These are phyloP conservation scores for Pseudolycoriella hygida DNA, from an alignment of 2,888 invertebrate genomes.

Conservation along the genomic window DNA sequence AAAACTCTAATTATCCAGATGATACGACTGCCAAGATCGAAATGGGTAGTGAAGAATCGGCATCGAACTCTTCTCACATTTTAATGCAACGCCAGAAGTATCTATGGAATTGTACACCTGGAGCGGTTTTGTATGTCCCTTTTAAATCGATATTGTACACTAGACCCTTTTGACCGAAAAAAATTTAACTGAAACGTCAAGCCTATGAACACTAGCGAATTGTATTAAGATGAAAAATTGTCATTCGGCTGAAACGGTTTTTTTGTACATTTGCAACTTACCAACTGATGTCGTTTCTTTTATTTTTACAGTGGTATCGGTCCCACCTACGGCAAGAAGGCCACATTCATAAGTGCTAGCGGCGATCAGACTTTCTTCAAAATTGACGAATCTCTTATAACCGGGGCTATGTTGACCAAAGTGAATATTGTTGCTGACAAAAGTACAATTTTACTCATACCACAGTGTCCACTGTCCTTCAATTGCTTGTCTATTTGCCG, in stretches of 20 bases:
- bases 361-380: constrained; percentile 91
- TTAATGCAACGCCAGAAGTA: constrained; percentile 25
- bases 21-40: constrained; percentile 17
- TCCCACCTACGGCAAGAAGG: constrained; percentile 67
- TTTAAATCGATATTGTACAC: not conserved
- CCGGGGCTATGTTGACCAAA: constrained; percentile 70
- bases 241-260: too few relatives aligned
- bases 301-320: constrained; percentile 43
- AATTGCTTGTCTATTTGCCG: constrained; percentile 82
- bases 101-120: constrained; percentile 28
- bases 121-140: constrained; percentile 24
- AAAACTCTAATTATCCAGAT: not conserved
- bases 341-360: constrained; percentile 88
- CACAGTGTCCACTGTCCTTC: constrained; percentile 62
- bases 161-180: too few relatives aligned
- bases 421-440: constrained; percentile 80
- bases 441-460: constrained; percentile 66
- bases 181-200: too few relatives aligned
- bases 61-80: constrained; percentile 14
- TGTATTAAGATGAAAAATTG: too few relatives aligned
- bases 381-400: constrained; percentile 83
- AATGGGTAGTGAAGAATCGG: constrained; percentile 9
- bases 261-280: not conserved
- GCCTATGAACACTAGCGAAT: too few relatives aligned
- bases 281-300: too few relatives aligned